phyloP scores from a whole-genome alignment of 2,797 vertebrate genomes.

The Aphelocoma californica region DNA sequence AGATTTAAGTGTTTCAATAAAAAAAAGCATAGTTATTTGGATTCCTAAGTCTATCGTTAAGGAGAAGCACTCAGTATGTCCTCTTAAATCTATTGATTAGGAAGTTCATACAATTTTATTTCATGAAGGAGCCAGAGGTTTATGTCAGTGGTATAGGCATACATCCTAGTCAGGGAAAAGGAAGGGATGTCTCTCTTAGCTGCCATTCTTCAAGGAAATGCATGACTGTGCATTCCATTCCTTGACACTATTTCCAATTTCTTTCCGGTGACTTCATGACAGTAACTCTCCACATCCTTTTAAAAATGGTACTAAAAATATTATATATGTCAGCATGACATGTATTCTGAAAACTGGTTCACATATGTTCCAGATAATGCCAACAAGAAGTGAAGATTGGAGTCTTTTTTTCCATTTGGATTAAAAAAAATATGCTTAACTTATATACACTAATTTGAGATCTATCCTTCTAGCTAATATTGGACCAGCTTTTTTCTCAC shows the following conservation, averaged over 20 bases:
- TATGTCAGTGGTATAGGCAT: not conserved
- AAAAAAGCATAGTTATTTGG: not conserved
- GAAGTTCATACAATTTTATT: not conserved
- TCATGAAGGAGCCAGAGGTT: not conserved
- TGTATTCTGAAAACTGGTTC: not conserved
- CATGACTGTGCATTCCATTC: not conserved
- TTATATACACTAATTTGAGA: not conserved
- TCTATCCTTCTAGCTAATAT: not conserved
- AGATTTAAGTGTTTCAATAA: not conserved
- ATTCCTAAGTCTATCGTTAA: not conserved
- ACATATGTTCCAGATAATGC: not conserved
- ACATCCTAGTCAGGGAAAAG: not conserved
- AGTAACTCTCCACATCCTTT: not conserved
- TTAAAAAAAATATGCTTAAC: not conserved
- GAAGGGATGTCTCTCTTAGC: not conserved
- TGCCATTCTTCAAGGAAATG: not conserved
- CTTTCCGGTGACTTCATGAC: not conserved
- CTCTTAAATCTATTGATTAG: not conserved
- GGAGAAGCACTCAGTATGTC: not conserved
- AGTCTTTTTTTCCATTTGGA: not conserved
- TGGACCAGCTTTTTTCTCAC: not conserved
- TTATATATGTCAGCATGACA: not conserved
- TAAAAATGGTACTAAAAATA: not conserved
- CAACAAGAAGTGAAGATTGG: not conserved
- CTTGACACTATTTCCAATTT: not conserved